Base-by-base conservation (phyloP, 2,113 vertebrate genomes). In the Ptilonorhynchus violaceus region DNA sequence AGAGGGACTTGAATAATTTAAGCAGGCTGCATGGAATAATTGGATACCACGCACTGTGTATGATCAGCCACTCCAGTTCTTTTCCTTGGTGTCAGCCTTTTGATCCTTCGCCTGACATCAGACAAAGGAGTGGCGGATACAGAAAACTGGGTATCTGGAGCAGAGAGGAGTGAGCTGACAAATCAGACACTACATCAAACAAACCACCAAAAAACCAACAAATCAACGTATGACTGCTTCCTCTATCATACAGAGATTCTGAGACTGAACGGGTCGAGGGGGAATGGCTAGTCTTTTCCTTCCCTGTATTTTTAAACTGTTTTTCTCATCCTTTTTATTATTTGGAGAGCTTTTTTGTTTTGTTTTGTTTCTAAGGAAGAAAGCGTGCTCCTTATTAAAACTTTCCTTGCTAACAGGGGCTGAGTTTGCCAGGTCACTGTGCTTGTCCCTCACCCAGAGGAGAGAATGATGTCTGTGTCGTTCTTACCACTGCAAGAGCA, bases 1-100 rank as follows among this genome's bases (percentile, higher is more conserved):
- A 88, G 27, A 89, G 37, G 20, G 19, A 58, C 69, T 50, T 91
- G 74, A 83, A 85, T 90, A 92, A 78, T 94, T 88, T 49, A 92
- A 88, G 47, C 37, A 50, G 80, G 16, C 72, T 85, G n/a, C 44
- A 62, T 91, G 64, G 72, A 96, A 49, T 95, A 94, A 92, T 86
- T 94, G 77, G 63, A 72, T 94, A 53, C 63, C 39, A 15, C 70
- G 58, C 46, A 25, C 28, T 82, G 23, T 0, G 0, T 85, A 59
- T 67, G 49, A 94, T 86, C 53, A 63, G 22, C 44, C 19, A n/a
- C 73, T 89, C n/a, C 35, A 68, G 19, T 69, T 78, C 62, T 80
- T 49, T 91, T 39, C 47, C 64, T 84, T 88, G 16, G 47, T 86
- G 44, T 82, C 67, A 68, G 76, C 64, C n/a, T 70, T 93, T 89